phyloP scores from a whole-genome alignment of 2,888 invertebrate genomes.

The Podotricha telesiphe region DNA sequence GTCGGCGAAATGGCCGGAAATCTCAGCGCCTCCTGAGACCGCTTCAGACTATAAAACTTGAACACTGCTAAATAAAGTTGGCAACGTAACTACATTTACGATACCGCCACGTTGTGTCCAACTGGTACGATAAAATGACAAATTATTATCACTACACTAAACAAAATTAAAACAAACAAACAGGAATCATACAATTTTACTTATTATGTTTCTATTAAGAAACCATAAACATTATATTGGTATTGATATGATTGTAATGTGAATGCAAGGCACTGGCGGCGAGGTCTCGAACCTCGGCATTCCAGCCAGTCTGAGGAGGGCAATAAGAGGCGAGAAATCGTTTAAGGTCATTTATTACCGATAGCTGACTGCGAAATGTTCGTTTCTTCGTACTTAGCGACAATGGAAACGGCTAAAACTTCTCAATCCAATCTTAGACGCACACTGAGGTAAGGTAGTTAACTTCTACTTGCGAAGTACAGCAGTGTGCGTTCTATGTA shows the following conservation, averaged over 20 bases:
- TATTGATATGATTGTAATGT: conserved; percentile 16
- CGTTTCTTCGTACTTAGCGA: conserved; percentile 45
- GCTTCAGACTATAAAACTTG: conserved; percentile 59
- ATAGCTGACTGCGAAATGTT: conserved; percentile 42
- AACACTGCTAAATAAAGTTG: conserved; percentile 41
- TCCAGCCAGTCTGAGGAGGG: conserved; percentile 31
- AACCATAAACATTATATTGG: background rate
- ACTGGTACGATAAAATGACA: conserved; percentile 7
- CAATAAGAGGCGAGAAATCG: conserved; percentile 39
- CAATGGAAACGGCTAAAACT: conserved; percentile 46
- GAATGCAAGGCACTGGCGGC: conserved; percentile 23
- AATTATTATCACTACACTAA: conserved; percentile 13
- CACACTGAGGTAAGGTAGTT: conserved; percentile 40
- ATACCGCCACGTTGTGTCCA: background rate
- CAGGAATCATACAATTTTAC: no score
- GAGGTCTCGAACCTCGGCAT: conserved; percentile 33
- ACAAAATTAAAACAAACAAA: no score
- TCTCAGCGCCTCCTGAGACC: conserved; percentile 58
- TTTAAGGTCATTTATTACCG: conserved; percentile 43
- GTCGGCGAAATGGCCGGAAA: conserved; percentile 51
- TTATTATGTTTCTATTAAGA: no score
- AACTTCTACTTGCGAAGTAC: conserved; percentile 36
- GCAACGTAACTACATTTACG: conserved; percentile 29
- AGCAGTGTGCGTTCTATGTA: conserved; percentile 36
- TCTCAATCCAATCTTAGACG: conserved; percentile 45